Evolutionary conservation across 1,140 invertebrate genomes (phyloP), one percentile per base, ranked within the genome.

Genomic region (Drosophila mayri): DNA sequence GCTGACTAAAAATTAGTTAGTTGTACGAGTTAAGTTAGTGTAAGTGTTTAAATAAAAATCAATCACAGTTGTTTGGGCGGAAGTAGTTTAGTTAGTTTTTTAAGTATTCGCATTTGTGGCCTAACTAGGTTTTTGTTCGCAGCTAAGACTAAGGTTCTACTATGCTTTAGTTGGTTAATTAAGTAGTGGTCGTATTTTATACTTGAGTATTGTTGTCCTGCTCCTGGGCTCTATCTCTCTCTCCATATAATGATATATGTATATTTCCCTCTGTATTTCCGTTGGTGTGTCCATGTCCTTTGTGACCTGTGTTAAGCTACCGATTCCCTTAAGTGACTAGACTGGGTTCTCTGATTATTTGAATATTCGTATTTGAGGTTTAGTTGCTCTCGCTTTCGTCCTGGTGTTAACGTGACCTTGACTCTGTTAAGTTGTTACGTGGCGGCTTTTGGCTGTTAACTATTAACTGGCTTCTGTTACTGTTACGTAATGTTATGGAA

Each of bases 11-110:
- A 78, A 66, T 59, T 68, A 76, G 76, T 64, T 70, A 76, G 76
- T 64, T 70, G 70, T 82, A 75, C 52, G 52, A 55, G 52, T 55
- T 55, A 83, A 83, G 68, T 52, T 77, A 79, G 76, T 54, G 52
- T 86, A 82, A 79, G 76, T 55, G 52, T 87, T 76, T 79, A 77
- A 79, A 76, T 82, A 87, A 88, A 87, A 88, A 88, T 92, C 91
- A 92, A 92, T 92, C 91, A 92, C 91, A 92, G 91, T 92, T 92
- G 91, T 92, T 92, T 92, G 91, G 91, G 91, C 91, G 91, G 91
- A 92, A 86, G 84, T 91, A 88, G 84, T 79, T 55, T 76, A 64
- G 66, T 65, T 55, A 55, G 52, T 55, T 55, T 49, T 49, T 74
- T 87, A 74, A 85, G 79, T 91, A 86, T 86, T 82, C 82, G 82